These are phyloP conservation scores for Ephialtes manifestator DNA, from an alignment of 2,888 invertebrate genomes.

Conservation along the genomic window DNA sequence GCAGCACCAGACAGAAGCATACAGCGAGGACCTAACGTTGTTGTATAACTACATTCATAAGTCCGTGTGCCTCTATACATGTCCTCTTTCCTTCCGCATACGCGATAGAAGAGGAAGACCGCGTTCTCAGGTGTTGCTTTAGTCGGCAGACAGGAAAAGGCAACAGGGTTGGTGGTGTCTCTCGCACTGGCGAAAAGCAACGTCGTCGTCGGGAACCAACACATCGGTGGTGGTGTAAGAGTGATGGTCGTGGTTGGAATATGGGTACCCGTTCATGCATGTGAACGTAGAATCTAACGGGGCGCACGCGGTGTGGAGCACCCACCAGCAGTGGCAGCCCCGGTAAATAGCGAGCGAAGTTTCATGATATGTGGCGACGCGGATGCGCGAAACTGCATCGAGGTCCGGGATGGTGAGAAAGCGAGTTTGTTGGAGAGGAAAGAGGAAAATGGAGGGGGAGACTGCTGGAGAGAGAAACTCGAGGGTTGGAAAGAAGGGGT, in stretches of 20 bases:
- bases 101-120: slow-evolving; percentile 33
- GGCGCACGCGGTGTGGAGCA: slow-evolving; percentile 58
- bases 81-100: not conserved
- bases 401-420: slow-evolving; percentile 59
- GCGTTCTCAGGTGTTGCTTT: slow-evolving; percentile 44
- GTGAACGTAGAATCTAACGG: slow-evolving; percentile 53
- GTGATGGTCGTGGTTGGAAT: slow-evolving; percentile 51
- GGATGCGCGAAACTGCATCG: slow-evolving; percentile 78
- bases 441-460: slow-evolving; percentile 28
- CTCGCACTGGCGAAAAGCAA: slow-evolving; percentile 49
- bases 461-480: slow-evolving; percentile 7
- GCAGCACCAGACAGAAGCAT: slow-evolving; percentile 29
- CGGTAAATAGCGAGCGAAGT: slow-evolving; percentile 79
- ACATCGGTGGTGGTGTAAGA: slow-evolving; percentile 38
- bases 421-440: slow-evolving; percentile 58
- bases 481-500: slow-evolving; percentile 37
- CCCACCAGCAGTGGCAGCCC: slow-evolving; percentile 52
- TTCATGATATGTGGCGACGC: slow-evolving; percentile 78
- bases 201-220: slow-evolving; percentile 32
- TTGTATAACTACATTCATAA: slow-evolving; percentile 45
- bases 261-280: slow-evolving; percentile 24
- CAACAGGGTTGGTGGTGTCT: slow-evolving; percentile 43
- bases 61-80: slow-evolving; percentile 32
- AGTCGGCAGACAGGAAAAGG: slow-evolving; percentile 41
- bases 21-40: slow-evolving; percentile 39